Evolutionary conservation across 2,113 vertebrate species (phyloP).

Genomic region (Tauraco erythrolophus): DNA sequence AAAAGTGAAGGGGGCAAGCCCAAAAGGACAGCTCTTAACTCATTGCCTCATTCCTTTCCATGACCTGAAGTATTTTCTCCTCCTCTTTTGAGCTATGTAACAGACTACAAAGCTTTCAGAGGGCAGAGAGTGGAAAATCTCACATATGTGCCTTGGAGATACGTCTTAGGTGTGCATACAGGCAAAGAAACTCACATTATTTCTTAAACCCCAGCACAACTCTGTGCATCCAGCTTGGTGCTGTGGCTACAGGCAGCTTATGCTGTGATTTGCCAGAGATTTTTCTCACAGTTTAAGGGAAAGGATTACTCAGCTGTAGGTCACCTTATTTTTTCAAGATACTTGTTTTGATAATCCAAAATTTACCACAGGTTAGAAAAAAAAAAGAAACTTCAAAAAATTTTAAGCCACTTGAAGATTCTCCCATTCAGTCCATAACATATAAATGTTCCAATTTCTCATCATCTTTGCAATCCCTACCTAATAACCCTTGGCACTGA

Average conservation of each 20-base stretch:
- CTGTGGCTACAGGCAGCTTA: neutral
- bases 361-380: neutral
- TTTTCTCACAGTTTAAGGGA: neutral
- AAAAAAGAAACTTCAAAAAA: neutral
- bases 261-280: neutral
- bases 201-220: neutral
- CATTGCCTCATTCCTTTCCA: neutral
- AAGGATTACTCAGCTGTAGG: neutral
- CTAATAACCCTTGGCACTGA: neutral
- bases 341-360: neutral
- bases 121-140: neutral
- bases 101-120: neutral
- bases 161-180: neutral
- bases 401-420: neutral
- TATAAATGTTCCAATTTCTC: neutral
- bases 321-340: neutral
- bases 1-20: neutral
- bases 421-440: neutral
- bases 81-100: neutral
- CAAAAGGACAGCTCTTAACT: neutral
- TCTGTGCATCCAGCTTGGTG: neutral
- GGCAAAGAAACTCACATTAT: neutral
- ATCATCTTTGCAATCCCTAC: neutral
- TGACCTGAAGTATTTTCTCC: neutral
- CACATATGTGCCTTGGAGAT: neutral